Evolutionary conservation across 2,797 vertebrate species (phyloP).

Genomic region (Chelidonichthys spinosus): DNA sequence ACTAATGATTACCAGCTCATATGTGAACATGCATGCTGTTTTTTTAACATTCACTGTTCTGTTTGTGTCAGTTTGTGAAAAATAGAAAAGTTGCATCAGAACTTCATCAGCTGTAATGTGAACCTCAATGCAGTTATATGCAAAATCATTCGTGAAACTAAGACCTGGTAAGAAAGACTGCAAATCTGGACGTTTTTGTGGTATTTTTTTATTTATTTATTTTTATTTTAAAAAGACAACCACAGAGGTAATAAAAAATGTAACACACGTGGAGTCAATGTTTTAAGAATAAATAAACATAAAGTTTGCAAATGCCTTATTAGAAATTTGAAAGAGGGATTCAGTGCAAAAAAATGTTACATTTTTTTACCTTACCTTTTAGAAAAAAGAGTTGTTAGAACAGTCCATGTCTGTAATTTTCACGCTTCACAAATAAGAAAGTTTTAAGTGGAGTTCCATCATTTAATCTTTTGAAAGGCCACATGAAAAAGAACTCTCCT

Average conservation of each 20-base stretch:
- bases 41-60: constrained; percentile 6
- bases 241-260: neutral
- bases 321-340: neutral
- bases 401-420: neutral
- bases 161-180: neutral
- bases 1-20: constrained; percentile 52
- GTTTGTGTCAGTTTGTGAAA: neutral
- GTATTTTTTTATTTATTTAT: neutral
- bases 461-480: neutral
- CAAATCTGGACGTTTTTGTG: neutral
- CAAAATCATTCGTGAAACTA: neutral
- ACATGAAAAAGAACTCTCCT: neutral
- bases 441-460: neutral
- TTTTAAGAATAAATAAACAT: neutral
- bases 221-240: neutral
- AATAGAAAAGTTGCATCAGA: neutral
- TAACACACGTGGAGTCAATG: neutral
- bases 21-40: constrained; percentile 31
- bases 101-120: neutral
- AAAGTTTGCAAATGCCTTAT: neutral
- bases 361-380: neutral
- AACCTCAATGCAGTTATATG: neutral
- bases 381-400: neutral
- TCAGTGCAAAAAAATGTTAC: neutral
- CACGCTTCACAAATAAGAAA: neutral